phyloP scores from a whole-genome alignment of 2,888 invertebrate species.

The Lamproptera curius region DNA sequence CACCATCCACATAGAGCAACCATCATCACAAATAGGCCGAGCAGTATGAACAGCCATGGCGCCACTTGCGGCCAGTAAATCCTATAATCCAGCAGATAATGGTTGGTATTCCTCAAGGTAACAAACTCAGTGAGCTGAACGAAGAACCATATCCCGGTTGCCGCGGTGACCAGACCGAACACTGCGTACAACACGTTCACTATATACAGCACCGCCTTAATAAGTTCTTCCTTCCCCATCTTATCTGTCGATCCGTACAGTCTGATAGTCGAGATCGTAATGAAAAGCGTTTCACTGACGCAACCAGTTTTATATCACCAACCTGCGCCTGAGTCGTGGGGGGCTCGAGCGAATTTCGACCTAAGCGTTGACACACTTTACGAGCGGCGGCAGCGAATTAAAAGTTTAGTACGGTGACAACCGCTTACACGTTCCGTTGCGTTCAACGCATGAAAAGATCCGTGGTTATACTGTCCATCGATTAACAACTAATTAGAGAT shows the following conservation, averaged over 20 bases:
- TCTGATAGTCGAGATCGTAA: conserved; percentile 50
- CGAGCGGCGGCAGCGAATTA: not conserved
- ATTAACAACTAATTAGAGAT: conserved; percentile 1
- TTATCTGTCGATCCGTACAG: conserved; percentile 39
- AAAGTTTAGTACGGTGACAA: not conserved
- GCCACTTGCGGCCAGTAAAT: conserved; percentile 72
- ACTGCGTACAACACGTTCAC: conserved; percentile 66
- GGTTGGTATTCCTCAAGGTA: conserved; percentile 62
- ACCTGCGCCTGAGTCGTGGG: conserved; percentile 22
- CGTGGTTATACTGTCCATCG: not conserved
- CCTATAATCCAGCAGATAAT: conserved; percentile 66
- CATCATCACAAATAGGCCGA: conserved; percentile 60
- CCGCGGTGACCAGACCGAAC: conserved; percentile 63
- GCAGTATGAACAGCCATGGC: conserved; percentile 69
- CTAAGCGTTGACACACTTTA: conserved; percentile 12
- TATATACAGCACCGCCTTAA: conserved; percentile 61
- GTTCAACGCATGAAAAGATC: conserved; percentile 3
- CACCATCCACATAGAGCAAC: conserved; percentile 69
- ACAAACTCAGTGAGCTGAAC: conserved; percentile 68
- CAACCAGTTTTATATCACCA: conserved; percentile 59
- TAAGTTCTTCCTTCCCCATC: conserved; percentile 66
- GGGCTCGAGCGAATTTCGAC: conserved; percentile 2
- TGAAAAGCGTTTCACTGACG: conserved; percentile 53
- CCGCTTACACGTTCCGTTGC: not conserved
- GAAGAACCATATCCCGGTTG: conserved; percentile 72